A percentile compares a stretch with the other conserved stretches of the same genome.
Evolutionary conservation across 1,140 invertebrate genomes (phyloP).

Genomic region (Hormaphis cornu): DNA sequence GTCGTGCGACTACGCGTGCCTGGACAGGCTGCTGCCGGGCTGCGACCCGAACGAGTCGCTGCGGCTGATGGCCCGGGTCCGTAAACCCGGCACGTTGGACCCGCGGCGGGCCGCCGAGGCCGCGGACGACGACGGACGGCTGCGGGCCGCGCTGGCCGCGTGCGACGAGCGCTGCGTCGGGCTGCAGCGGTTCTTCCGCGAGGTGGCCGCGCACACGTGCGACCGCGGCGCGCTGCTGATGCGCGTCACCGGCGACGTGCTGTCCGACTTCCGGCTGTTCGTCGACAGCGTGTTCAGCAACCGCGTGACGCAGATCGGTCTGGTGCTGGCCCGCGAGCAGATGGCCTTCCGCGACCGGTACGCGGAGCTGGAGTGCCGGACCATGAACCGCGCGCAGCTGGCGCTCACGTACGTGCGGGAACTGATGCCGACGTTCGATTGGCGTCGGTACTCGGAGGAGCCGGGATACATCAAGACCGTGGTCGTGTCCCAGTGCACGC

Average conservation of each 20-base stretch:
- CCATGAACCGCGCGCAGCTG: neutral
- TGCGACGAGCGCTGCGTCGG: neutral
- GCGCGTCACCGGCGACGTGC: neutral
- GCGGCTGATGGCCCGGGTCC: neutral
- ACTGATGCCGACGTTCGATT: slow-evolving; percentile 1
- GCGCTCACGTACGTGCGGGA: neutral
- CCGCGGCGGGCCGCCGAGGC: no score
- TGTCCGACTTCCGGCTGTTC: slow-evolving; percentile 7
- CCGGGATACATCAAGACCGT: neutral
- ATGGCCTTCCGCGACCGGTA: neutral
- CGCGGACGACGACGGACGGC: no score
- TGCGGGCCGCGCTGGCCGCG: neutral
- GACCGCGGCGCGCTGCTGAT: neutral
- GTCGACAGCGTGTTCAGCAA: neutral
- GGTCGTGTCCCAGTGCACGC: neutral
- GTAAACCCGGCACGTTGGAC: neutral
- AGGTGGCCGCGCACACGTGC: neutral
- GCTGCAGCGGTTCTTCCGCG: neutral
- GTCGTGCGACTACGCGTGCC: no score
- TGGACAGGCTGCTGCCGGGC: no score
- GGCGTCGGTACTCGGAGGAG: neutral
- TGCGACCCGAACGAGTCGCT: no score
- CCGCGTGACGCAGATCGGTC: neutral
- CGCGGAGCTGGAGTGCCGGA: neutral
- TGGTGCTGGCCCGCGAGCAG: neutral